Percentiles rank a stretch among this genome's conserved stretches.
These are phyloP conservation scores for Oligia fasciuncula DNA, from an alignment of 2,888 invertebrate species.

Conservation along the genomic window DNA sequence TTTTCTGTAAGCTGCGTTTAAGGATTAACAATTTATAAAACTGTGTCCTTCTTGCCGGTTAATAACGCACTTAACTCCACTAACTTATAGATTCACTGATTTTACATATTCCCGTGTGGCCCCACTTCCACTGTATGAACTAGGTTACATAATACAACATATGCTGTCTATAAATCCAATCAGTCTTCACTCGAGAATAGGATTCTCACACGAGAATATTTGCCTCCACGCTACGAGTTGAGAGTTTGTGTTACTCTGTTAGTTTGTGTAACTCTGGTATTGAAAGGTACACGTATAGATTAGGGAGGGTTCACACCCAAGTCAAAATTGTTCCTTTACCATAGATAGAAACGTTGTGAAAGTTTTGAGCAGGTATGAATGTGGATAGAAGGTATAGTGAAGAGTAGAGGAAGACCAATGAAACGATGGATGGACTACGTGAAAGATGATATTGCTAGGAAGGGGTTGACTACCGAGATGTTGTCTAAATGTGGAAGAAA, in stretches of 20 bases:
- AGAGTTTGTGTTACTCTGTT: constrained; percentile 17
- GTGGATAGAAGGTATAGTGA: not conserved
- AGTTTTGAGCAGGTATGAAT: not conserved
- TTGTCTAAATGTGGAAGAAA: not conserved
- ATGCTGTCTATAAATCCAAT: constrained; percentile 22
- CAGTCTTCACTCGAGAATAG: constrained; percentile 32
- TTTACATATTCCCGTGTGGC: not conserved
- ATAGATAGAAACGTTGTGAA: not conserved
- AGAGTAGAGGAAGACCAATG: not conserved
- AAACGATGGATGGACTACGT: not conserved
- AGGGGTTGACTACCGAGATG: not conserved
- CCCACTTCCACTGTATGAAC: not conserved
- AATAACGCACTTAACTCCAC: not conserved
- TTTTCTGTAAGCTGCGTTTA: not conserved
- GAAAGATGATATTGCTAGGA: not conserved
- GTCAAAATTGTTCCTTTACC: not conserved
- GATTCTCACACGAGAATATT: constrained; percentile 36
- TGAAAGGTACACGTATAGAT: constrained; percentile 22
- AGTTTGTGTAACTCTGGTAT: constrained; percentile 32
- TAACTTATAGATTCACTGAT: not conserved
- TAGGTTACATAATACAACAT: constrained; percentile 13
- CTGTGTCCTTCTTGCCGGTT: not conserved
- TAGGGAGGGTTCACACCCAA: not conserved
- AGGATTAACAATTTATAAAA: not conserved
- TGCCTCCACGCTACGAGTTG: constrained; percentile 17